Conservation (phyloP, 1,140 invertebrate species). For the Drosophila kepulauana region DNA sequence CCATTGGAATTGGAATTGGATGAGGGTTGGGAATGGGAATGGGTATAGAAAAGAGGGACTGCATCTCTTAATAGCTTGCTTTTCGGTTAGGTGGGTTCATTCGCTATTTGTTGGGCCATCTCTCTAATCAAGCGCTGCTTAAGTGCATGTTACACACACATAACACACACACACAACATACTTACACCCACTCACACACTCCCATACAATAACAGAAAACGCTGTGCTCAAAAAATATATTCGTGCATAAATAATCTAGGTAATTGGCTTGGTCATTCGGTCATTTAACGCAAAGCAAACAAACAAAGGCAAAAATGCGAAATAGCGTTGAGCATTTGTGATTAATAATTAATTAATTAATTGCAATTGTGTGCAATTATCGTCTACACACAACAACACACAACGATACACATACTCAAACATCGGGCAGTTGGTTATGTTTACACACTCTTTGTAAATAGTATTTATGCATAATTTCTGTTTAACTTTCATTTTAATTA, state of each 20-base stretch:
- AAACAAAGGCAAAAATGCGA: constrained; percentile 29
- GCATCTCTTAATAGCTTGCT: constrained; percentile 33
- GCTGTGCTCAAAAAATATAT: constrained; percentile 17
- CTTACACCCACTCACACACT: constrained; percentile 43
- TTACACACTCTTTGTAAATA: constrained; percentile 68
- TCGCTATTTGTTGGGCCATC: neutral
- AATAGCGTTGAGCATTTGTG: constrained; percentile 46
- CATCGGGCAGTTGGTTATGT: constrained; percentile 52
- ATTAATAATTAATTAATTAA: constrained; percentile 68
- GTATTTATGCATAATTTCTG: constrained; percentile 47
- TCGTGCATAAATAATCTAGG: constrained; percentile 69
- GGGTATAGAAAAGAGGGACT: neutral
- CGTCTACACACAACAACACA: constrained; percentile 27
- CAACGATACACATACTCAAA: constrained; percentile 12
- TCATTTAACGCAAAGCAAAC: constrained; percentile 32
- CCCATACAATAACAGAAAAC: constrained; percentile 13
- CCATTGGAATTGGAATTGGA: neutral
- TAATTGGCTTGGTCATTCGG: constrained; percentile 72
- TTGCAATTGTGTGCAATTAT: constrained; percentile 60
- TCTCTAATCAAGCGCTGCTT: constrained; percentile 48
- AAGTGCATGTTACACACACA: constrained; percentile 39
- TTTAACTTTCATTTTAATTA: constrained; percentile 57
- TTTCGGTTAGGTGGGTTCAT: constrained; percentile 22
- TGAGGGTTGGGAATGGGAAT: neutral
- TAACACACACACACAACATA: constrained; percentile 33